Conservation (phyloP, 1,140 invertebrate genomes). For the Bombyx mori region ASM3026992v2 NC_085117.1:14468001-14468500, state of each 20-base stretch:
- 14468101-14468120: conserved; percentile 66
- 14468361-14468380: no score
- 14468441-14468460: no score
- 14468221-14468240: conserved; percentile 45
- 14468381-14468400: no score
- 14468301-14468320: no score
- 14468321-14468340: no score
- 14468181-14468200: conserved; percentile 47
- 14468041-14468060: conserved; percentile 25
- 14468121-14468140: conserved; percentile 69
- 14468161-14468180: conserved; percentile 68
- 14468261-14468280: no score
- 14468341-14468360: no score
- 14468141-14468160: conserved; percentile 70
- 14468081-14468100: conserved; percentile 49
- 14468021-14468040: conserved; percentile 31
- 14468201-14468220: conserved; percentile 36
- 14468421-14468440: no score
- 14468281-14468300: no score
- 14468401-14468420: no score
- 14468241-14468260: background rate
- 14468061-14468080: conserved; percentile 59
- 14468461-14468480: no score
- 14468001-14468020: conserved; percentile 10
- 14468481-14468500: no score